These are phyloP conservation scores for Anoura caudifer DNA, from an alignment of 2,113 vertebrate species.

Conservation along the genomic window DNA sequence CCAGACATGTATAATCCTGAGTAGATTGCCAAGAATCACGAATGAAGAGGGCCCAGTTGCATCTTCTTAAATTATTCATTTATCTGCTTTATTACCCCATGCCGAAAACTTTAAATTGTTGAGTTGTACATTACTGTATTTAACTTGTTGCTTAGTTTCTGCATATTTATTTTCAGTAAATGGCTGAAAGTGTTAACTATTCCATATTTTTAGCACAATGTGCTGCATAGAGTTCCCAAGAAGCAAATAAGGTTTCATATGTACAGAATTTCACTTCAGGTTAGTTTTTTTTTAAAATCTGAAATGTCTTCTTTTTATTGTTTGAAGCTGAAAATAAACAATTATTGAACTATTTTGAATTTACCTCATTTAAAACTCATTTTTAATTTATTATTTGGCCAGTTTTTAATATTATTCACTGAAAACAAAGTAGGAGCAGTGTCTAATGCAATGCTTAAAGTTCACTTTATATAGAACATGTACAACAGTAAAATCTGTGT, in stretches of 20 bases:
- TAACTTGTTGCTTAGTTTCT: constrained; percentile 87
- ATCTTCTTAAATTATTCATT: constrained; percentile 87
- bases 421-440: constrained; percentile 84
- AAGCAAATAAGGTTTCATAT: constrained; percentile 84
- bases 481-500: constrained; percentile 89
- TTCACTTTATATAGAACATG: constrained; percentile 94
- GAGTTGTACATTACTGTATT: constrained; percentile 89
- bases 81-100: constrained; percentile 82
- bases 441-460: constrained; percentile 88
- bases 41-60: constrained; percentile 84
- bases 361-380: constrained; percentile 92
- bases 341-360: constrained; percentile 87
- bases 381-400: constrained; percentile 92
- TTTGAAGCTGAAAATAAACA: constrained; percentile 85
- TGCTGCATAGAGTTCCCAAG: constrained; percentile 86
- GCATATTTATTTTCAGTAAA: constrained; percentile 90
- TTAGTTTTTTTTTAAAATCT: constrained; percentile 79
- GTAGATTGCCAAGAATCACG: constrained; percentile 83
- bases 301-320: constrained; percentile 84
- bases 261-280: constrained; percentile 84
- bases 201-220: constrained; percentile 91
- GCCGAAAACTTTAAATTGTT: constrained; percentile 81
- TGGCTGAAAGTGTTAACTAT: constrained; percentile 90
- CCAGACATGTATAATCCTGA: constrained; percentile 84
- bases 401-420: constrained; percentile 90